Evolutionary conservation across 2,888 invertebrate genomes (phyloP).

Genomic region (Phymatocera aterrima): DNA sequence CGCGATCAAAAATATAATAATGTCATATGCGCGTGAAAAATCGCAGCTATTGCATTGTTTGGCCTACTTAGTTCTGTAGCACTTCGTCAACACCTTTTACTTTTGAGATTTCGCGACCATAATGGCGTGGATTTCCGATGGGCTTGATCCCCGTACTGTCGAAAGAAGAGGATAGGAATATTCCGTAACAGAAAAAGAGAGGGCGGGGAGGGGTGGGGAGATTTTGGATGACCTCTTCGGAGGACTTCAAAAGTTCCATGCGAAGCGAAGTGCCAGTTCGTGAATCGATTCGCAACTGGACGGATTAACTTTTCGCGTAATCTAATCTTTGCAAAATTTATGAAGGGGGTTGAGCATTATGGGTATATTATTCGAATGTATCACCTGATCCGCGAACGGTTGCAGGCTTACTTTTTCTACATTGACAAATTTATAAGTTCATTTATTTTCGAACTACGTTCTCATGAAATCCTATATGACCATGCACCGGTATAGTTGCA

Average conservation of each 20-base stretch:
- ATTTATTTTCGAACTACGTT: neutral
- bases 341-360: no score
- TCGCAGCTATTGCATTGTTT: neutral
- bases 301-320: neutral
- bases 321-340: no score
- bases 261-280: neutral
- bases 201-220: neutral
- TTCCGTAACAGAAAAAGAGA: neutral
- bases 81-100: neutral
- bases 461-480: neutral
- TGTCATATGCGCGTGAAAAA: neutral
- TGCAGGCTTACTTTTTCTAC: no score
- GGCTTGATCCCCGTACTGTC: neutral
- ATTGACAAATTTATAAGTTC: no score
- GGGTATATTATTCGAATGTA: no score
- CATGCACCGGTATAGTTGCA: neutral
- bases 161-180: neutral
- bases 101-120: neutral
- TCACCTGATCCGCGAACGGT: no score
- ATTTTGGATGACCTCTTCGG: neutral
- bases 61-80: neutral
- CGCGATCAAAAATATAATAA: neutral
- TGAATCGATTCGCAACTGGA: constrained; percentile 2
- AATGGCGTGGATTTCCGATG: neutral
- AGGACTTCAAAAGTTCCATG: constrained; percentile 14